Conservation (phyloP, 2,888 invertebrate species). For the Synanthedon myopaeformis region DNA sequence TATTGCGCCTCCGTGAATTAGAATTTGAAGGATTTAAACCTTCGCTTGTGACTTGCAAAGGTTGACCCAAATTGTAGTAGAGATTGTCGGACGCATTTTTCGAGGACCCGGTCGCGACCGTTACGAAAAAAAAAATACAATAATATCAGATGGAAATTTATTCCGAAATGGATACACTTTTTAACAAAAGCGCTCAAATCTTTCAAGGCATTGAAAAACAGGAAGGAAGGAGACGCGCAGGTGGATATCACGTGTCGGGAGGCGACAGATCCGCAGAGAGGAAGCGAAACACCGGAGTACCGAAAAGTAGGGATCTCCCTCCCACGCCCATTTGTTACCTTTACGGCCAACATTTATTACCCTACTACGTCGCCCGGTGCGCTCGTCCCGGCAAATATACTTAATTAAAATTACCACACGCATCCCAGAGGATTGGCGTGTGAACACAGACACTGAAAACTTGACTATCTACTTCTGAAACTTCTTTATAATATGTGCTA, state of each 20-base stretch:
- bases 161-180: not conserved
- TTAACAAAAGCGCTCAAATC: conserved; percentile 22
- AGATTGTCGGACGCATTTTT: not conserved
- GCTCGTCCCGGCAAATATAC: conserved; percentile 53
- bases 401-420: conserved; percentile 65
- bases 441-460: conserved; percentile 27
- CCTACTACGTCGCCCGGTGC: conserved; percentile 26
- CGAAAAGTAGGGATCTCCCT: conserved; percentile 5
- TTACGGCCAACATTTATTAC: conserved; percentile 55
- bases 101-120: no score
- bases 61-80: conserved; percentile 16
- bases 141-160: not conserved
- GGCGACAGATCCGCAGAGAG: conserved; percentile 12
- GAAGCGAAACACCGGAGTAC: conserved; percentile 6
- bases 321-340: conserved; percentile 50
- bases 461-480: no score
- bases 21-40: conserved; percentile 49
- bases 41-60: conserved; percentile 27
- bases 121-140: no score
- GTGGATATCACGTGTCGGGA: conserved; percentile 38
- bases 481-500: no score
- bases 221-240: conserved; percentile 44
- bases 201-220: conserved; percentile 25
- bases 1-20: conserved; percentile 29
- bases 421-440: conserved; percentile 35